These are phyloP conservation scores for Speoplatyrhinus poulsoni DNA, from an alignment of 2,113 vertebrate genomes.

Conservation along the genomic window DNA sequence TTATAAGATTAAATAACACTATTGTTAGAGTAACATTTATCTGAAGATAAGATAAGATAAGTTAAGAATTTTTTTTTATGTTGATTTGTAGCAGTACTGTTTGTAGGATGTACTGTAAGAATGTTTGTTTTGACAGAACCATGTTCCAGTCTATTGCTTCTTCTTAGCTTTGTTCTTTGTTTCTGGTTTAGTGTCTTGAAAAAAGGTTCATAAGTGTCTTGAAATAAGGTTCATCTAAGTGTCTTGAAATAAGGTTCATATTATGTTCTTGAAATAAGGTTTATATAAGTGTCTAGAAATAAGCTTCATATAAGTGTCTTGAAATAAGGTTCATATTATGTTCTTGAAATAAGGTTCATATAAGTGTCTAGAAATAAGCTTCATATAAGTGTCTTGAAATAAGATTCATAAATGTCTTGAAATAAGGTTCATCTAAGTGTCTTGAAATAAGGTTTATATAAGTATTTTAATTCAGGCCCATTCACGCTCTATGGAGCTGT, in stretches of 20 bases:
- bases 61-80: constrained; percentile 36
- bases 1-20: constrained; percentile 28
- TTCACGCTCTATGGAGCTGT: too few relatives aligned
- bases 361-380: too few relatives aligned
- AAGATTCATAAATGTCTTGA: constrained; percentile 15
- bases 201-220: constrained; percentile 32
- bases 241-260: too few relatives aligned
- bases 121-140: constrained; percentile 21
- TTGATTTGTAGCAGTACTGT: constrained; percentile 30
- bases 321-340: too few relatives aligned
- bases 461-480: too few relatives aligned
- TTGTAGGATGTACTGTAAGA: constrained; percentile 18
- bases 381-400: too few relatives aligned
- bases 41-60: constrained; percentile 24
- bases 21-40: constrained; percentile 48
- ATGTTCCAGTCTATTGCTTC: constrained; percentile 18
- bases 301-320: background rate
- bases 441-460: too few relatives aligned
- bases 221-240: constrained; percentile 8
- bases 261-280: too few relatives aligned
- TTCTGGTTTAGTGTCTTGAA: constrained; percentile 25
- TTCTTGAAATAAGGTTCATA: too few relatives aligned
- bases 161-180: constrained; percentile 29
- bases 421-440: too few relatives aligned
- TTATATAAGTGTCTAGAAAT: constrained; percentile 18